Base-by-base conservation (phyloP, 2,113 vertebrate species). In the Mixornis gularis region DNA sequence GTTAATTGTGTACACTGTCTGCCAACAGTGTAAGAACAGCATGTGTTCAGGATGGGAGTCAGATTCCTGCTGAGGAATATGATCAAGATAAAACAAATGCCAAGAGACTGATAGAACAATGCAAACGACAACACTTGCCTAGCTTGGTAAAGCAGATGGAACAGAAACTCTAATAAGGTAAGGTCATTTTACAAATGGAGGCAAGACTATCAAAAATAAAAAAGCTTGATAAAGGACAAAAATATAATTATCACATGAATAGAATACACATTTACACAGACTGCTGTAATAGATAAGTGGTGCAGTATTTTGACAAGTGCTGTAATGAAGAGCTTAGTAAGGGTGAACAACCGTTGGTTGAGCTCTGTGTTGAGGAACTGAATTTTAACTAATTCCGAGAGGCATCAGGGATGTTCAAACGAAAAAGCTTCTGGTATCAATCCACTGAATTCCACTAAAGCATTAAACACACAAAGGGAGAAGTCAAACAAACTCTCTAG, bases 61-160 rank as follows among this genome's bases (percentile, higher is more conserved):
- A 81, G 81, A 56, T 49, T 94, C 81, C 93, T 89, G 81, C 90
- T 89, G 92, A 92, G 85, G 46, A 95, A 70, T 83, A 77, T 65
- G 92, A 95, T 95, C 78, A 95, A 89, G 89, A 87, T 79, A 83
- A 92, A 96, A 91, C 79, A 94, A 95, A 92, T 85, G 85, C 90
- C 93, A 87, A 72, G 87, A 91, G 94, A 87, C 90, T 85, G 87
- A 91, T 77, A 87, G 86, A 95, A 69, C 71, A 87, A 73, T 87
- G 90, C 82, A 83, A 93, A 79, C 10, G 7, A 59, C 34, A 82
- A 18, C 71, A 36, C 63, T 87, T 65, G 79, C 41, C 46, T 58
- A 29, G 68, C 51, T 79, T 40, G 12, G 48, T 62, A 55, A 52
- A 82, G 51, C 71, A 82, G 81, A 82, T 87, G 71, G 81, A 87